These are phyloP conservation scores for Syngnathus typhle DNA, from an alignment of 2,113 vertebrate species.

Conservation along the genomic window DNA sequence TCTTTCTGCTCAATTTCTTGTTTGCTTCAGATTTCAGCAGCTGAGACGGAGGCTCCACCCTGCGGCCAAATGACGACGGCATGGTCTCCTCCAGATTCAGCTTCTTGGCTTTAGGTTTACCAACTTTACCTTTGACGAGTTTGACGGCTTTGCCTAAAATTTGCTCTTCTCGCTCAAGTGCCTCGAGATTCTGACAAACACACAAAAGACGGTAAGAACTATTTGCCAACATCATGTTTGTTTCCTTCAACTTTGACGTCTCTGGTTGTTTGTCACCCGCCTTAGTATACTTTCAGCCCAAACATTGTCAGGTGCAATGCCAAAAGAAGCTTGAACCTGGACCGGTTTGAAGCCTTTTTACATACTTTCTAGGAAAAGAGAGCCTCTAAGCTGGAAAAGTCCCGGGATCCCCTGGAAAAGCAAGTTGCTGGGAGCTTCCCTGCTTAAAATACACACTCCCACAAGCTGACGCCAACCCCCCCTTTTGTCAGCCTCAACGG, in stretches of 20 bases:
- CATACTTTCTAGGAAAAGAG: too few species aligned
- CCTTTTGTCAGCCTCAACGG: too few species aligned
- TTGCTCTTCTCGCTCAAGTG: conserved; percentile 82
- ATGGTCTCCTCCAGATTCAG: conserved; percentile 90
- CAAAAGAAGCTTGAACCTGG: too few species aligned
- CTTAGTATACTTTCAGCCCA: too few species aligned
- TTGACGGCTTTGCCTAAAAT: conserved; percentile 78
- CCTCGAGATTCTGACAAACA: conserved; percentile 49
- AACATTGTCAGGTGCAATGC: too few species aligned
- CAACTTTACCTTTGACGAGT: conserved; percentile 94
- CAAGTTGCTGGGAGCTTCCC: too few species aligned
- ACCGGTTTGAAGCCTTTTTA: too few species aligned
- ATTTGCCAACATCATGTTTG: neutral
- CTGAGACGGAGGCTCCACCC: conserved; percentile 84
- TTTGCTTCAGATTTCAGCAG: conserved; percentile 86
- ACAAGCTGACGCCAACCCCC: too few species aligned
- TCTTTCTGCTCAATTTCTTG: conserved; percentile 89
- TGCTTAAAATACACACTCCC: too few species aligned
- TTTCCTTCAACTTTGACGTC: neutral
- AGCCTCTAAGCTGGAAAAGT: too few species aligned
- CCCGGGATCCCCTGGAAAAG: too few species aligned
- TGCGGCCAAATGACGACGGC: conserved; percentile 87
- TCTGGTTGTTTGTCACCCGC: too few species aligned
- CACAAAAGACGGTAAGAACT: neutral
- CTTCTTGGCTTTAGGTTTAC: conserved; percentile 93